Evolutionary conservation across 2,113 vertebrate genomes (phyloP).

Genomic region (Pyrgilauda ruficollis): DNA sequence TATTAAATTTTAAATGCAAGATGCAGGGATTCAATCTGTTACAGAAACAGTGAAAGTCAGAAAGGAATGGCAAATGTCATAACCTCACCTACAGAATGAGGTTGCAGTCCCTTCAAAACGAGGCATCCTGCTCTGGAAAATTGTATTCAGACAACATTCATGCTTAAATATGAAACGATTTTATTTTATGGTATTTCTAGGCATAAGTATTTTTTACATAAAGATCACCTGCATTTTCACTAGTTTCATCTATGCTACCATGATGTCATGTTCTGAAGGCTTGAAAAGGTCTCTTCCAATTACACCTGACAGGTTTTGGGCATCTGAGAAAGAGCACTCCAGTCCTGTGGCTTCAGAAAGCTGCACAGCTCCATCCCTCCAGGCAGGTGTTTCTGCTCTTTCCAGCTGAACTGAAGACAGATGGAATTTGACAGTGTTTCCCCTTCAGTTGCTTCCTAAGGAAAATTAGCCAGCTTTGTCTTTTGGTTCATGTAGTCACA

Average conservation of each 20-base stretch:
- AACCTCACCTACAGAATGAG: background rate
- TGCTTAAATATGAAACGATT: background rate
- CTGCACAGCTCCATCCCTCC: conserved; percentile 5
- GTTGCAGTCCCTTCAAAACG: background rate
- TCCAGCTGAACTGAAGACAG: conserved; percentile 32
- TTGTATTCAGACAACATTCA: background rate
- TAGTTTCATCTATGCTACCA: background rate
- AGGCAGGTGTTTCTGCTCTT: conserved; percentile 57
- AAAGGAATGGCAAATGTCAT: background rate
- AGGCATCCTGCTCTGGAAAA: background rate
- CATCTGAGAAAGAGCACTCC: background rate
- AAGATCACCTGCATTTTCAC: background rate
- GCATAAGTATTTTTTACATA: background rate
- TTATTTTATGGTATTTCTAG: background rate
- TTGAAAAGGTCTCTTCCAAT: conserved; percentile 61
- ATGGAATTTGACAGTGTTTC: conserved; percentile 46
- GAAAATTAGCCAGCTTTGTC: conserved; percentile 45
- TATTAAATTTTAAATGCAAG: background rate
- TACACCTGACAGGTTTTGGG: conserved; percentile 30
- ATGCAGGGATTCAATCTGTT: background rate
- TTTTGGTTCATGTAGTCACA: conserved; percentile 9
- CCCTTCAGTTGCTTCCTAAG: conserved; percentile 18
- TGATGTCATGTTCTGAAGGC: background rate
- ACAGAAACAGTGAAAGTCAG: background rate
- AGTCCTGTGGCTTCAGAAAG: background rate